phyloP scores from a whole-genome alignment of 2,113 vertebrate species.

The Labeo rohita region DNA sequence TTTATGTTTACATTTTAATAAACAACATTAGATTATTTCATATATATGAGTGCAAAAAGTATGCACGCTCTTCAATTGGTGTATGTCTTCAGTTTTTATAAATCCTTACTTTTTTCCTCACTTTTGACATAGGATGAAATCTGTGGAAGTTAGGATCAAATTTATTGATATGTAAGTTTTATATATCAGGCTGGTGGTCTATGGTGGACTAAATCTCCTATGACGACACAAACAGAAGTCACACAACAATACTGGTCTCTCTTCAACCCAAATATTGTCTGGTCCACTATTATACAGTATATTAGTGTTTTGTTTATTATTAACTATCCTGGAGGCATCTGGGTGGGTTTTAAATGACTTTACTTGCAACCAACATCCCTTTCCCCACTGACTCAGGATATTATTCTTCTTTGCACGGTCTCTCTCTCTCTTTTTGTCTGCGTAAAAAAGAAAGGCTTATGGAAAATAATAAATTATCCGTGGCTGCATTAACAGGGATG shows the following conservation, averaged over 20 bases:
- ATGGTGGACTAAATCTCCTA: background rate
- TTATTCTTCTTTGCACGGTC: conserved; percentile 65
- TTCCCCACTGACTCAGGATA: conserved; percentile 78
- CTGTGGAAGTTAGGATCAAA: background rate
- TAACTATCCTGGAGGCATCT: background rate
- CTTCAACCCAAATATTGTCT: conserved; percentile 1
- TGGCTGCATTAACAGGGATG: conserved; percentile 79
- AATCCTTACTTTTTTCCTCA: background rate
- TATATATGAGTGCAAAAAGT: no score
- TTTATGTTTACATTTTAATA: background rate
- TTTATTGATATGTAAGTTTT: background rate
- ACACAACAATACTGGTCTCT: background rate
- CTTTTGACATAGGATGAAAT: background rate
- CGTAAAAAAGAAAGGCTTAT: conserved; percentile 77
- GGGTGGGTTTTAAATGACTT: conserved; percentile 77
- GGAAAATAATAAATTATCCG: conserved; percentile 82
- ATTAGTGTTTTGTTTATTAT: conserved; percentile 1
- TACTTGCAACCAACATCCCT: conserved; percentile 71
- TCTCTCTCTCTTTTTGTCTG: conserved; percentile 63
- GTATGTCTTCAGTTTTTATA: background rate
- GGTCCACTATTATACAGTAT: background rate
- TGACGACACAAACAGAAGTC: background rate
- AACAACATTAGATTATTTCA: background rate
- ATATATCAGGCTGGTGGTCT: background rate
- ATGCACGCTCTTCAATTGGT: no score